Evolutionary conservation across 2,113 vertebrate species (phyloP).

Genomic region (Cheilinus undulatus): DNA sequence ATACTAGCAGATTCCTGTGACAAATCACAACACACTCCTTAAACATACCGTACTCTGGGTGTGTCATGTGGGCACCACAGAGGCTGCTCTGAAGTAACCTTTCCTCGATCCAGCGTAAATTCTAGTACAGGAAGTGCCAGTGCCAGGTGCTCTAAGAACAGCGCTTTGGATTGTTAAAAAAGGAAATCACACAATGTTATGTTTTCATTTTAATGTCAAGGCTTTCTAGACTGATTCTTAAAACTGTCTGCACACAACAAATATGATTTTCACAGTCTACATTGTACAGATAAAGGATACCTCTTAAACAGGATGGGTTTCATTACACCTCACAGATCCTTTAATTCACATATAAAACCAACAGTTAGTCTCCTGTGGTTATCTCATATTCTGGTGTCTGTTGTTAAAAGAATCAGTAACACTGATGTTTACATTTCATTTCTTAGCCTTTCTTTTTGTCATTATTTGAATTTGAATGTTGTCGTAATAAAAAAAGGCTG

Average conservation of each 20-base stretch:
- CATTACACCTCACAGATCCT: not conserved
- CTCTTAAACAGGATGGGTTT: not conserved
- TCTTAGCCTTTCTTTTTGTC: no score
- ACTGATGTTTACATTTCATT: no score
- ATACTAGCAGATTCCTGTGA: constrained; percentile 61
- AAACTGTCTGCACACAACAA: not conserved
- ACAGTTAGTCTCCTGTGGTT: no score
- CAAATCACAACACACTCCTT: constrained; percentile 62
- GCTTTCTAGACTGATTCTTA: not conserved
- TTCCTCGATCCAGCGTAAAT: constrained; percentile 1
- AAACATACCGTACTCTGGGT: constrained; percentile 56
- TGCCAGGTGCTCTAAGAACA: not conserved
- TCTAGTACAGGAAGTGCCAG: not conserved
- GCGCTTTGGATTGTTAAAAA: not conserved
- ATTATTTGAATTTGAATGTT: no score
- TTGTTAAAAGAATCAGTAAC: no score
- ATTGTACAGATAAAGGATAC: not conserved
- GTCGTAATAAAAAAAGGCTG: no score
- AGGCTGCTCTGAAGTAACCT: constrained; percentile 30
- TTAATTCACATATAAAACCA: no score
- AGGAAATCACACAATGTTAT: not conserved
- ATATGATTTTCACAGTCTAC: not conserved
- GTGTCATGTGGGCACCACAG: constrained; percentile 39
- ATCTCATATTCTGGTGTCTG: no score
- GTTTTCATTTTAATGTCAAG: no score